Conservation (phyloP, 2,888 invertebrate genomes). For the Nomada ruficornis region DNA sequence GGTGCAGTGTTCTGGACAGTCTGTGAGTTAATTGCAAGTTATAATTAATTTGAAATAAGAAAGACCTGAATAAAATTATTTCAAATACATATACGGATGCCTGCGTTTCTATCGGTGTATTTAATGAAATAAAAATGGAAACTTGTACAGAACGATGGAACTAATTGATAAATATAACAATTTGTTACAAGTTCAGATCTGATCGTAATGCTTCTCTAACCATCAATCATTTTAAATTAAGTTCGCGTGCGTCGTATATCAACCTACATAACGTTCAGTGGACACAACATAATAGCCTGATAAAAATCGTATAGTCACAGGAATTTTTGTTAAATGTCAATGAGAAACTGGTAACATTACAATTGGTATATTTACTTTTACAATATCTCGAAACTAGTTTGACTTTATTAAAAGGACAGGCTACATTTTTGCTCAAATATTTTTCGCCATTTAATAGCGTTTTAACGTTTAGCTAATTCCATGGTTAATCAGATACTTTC, state of each 20-base stretch:
- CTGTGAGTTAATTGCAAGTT: too few species aligned
- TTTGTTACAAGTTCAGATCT: constrained; percentile 19
- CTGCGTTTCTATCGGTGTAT: too few species aligned
- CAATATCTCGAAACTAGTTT: too few species aligned
- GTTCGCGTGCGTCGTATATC: not conserved
- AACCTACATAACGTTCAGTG: not conserved
- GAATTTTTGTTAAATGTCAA: not conserved
- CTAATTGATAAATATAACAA: constrained; percentile 9
- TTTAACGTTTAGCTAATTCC: not conserved
- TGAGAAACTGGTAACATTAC: not conserved
- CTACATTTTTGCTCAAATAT: not conserved
- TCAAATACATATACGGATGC: too few species aligned
- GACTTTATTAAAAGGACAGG: too few species aligned
- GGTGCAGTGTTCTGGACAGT: too few species aligned
- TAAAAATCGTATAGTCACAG: not conserved
- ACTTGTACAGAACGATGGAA: not conserved
- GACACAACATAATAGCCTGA: not conserved
- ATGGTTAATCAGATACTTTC: not conserved
- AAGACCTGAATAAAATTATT: not conserved
- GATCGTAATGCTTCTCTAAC: not conserved
- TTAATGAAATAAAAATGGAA: not conserved
- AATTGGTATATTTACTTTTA: not conserved
- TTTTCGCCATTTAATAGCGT: not conserved
- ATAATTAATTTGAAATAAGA: not conserved
- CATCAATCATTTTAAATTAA: constrained; percentile 23